A percentile compares a stretch with the other conserved stretches of the same genome.
Conservation (phyloP, 2,113 vertebrate genomes). For the Ariopsis seemanni region DNA sequence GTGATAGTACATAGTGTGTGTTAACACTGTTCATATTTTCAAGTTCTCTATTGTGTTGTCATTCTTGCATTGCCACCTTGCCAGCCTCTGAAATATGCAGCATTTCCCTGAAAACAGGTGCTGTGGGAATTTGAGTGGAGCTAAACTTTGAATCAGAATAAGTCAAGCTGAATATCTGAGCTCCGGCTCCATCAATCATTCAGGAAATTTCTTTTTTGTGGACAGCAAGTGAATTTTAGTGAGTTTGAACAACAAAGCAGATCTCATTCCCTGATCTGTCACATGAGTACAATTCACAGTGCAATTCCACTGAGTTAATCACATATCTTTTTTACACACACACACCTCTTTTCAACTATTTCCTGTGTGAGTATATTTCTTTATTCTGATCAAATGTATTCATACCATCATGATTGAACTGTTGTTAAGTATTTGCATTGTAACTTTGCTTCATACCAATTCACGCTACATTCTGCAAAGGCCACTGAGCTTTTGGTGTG, state of each 20-base stretch:
- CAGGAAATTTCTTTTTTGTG: conserved; percentile 1
- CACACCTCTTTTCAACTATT: background rate
- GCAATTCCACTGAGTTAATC: conserved; percentile 11
- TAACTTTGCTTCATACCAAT: conserved; percentile 28
- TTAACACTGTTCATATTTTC: background rate
- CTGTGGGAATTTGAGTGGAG: background rate
- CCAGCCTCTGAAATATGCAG: background rate
- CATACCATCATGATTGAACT: conserved; percentile 19
- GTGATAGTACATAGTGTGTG: background rate
- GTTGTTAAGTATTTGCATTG: conserved; percentile 38
- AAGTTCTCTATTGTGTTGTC: background rate
- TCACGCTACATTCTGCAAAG: conserved; percentile 32
- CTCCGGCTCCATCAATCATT: conserved; percentile 9
- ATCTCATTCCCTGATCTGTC: conserved; percentile 24
- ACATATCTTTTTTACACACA: conserved; percentile 1
- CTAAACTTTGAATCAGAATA: background rate
- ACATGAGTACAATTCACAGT: background rate
- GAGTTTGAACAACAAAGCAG: conserved; percentile 29
- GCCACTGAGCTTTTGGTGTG: conserved; percentile 23
- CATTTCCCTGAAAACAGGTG: background rate
- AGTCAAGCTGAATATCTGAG: conserved; percentile 4
- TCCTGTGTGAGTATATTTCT: background rate
- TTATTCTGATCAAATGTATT: background rate
- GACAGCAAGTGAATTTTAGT: background rate
- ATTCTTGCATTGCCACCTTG: background rate